These are phyloP conservation scores for Eciton burchellii DNA, from an alignment of 1,140 invertebrate genomes.

Conservation along the genomic window DNA sequence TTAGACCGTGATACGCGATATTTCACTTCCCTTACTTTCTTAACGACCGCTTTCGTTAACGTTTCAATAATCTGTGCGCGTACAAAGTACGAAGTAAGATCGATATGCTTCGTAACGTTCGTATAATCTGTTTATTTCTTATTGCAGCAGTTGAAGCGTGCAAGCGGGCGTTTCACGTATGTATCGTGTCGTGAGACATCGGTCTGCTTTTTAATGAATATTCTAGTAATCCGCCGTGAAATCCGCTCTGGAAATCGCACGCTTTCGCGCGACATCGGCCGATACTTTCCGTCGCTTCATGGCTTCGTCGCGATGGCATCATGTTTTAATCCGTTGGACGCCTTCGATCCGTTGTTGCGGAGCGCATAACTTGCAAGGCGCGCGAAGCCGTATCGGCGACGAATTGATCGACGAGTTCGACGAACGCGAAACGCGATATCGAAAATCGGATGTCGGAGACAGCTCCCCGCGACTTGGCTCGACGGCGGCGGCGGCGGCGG, in stretches of 20 bases:
- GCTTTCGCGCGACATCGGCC: too few species aligned
- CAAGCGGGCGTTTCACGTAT: too few species aligned
- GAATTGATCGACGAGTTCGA: slow-evolving; percentile 24
- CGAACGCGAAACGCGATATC: slow-evolving; percentile 2
- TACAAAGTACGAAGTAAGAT: too few species aligned
- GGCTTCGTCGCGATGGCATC: too few species aligned
- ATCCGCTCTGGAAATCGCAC: not conserved
- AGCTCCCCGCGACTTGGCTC: not conserved
- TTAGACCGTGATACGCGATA: not conserved
- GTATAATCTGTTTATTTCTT: too few species aligned
- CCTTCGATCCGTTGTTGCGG: not conserved
- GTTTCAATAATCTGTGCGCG: not conserved
- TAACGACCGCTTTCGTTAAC: not conserved
- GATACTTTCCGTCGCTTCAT: too few species aligned
- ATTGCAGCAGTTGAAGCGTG: too few species aligned
- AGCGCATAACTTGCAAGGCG: not conserved
- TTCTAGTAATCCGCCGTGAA: too few species aligned
- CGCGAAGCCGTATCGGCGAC: not conserved
- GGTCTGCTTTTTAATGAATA: too few species aligned
- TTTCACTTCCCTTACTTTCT: not conserved
- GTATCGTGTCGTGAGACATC: too few species aligned
- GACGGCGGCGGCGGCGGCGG: too few species aligned
- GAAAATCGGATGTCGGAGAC: not conserved
- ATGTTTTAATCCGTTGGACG: not conserved
- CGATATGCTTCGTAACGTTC: too few species aligned